Percentiles rank a stretch among this genome's conserved stretches.
Conservation (phyloP, 2,888 invertebrate genomes). For the Scaptomyza caliginosa region DNA sequence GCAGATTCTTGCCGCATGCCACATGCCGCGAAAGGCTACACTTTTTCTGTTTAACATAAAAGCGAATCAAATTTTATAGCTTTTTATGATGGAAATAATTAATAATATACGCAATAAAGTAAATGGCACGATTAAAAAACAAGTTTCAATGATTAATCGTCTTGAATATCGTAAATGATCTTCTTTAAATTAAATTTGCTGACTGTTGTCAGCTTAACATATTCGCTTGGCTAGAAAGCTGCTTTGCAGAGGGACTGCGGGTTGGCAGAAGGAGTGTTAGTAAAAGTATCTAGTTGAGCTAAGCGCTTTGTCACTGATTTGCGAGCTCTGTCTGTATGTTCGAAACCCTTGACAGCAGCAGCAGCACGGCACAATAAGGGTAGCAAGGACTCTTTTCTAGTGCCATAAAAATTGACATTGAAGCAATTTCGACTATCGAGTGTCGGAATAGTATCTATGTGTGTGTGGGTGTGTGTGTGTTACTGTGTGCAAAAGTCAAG, state of each 20-base stretch:
- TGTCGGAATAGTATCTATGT: constrained; percentile 20
- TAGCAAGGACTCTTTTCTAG: constrained; percentile 41
- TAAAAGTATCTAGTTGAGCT: not conserved
- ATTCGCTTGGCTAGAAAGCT: not conserved
- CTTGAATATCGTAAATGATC: not conserved
- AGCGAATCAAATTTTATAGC: constrained; percentile 44
- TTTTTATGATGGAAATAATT: constrained; percentile 31
- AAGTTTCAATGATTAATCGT: not conserved
- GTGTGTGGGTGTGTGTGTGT: constrained; percentile 1
- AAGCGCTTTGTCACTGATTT: constrained; percentile 19
- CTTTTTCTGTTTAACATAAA: constrained; percentile 13
- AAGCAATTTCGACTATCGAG: constrained; percentile 54
- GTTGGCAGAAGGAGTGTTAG: not conserved
- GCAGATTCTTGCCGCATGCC: constrained; percentile 44
- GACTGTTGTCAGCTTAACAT: constrained; percentile 12
- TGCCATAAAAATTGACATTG: constrained; percentile 66
- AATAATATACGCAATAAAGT: constrained; percentile 1
- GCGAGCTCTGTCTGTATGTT: constrained; percentile 36
- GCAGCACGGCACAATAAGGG: constrained; percentile 1
- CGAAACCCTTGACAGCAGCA: constrained; percentile 10
- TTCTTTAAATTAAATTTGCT: constrained; percentile 11
- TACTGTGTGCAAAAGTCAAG: too few relatives aligned
- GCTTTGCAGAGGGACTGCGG: too few relatives aligned
- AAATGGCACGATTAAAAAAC: not conserved
- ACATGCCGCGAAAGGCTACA: constrained; percentile 3